Evolutionary conservation across 2,113 vertebrate genomes (phyloP).

Genomic region (Hoplias malabaricus): DNA sequence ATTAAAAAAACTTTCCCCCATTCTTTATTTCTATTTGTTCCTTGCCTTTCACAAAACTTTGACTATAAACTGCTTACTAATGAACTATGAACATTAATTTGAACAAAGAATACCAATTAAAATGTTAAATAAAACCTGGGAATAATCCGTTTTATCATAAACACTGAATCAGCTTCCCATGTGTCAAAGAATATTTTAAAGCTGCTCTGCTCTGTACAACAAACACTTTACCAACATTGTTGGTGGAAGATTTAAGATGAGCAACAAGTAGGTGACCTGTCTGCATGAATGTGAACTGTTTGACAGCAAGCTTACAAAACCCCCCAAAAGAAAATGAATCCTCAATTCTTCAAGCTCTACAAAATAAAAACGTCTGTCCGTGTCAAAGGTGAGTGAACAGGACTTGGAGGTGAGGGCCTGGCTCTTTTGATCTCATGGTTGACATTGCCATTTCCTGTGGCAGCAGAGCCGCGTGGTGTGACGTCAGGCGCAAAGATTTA

Average conservation of each 20-base stretch:
- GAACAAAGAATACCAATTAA: no score
- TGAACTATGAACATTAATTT: no score
- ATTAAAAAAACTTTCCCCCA: no score
- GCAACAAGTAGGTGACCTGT: background rate
- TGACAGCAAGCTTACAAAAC: background rate
- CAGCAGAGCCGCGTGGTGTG: conserved; percentile 84
- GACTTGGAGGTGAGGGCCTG: conserved; percentile 40
- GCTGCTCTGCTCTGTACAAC: background rate
- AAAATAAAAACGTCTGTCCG: conserved; percentile 26
- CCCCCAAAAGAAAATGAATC: conserved; percentile 10
- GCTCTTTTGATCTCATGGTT: conserved; percentile 50
- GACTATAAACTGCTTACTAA: background rate
- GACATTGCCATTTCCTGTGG: conserved; percentile 67
- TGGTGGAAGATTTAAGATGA: background rate
- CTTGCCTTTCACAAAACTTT: no score
- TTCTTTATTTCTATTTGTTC: no score
- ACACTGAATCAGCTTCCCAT: background rate
- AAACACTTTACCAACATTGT: background rate
- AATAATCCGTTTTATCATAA: background rate
- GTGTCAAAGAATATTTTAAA: background rate
- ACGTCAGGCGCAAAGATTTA: conserved; percentile 89
- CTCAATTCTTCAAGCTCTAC: conserved; percentile 13
- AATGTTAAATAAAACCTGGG: background rate
- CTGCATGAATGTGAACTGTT: background rate
- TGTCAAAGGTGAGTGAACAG: conserved; percentile 41